Base-by-base conservation (phyloP, 2,113 vertebrate species). In the Hypomesus transpacificus region DNA sequence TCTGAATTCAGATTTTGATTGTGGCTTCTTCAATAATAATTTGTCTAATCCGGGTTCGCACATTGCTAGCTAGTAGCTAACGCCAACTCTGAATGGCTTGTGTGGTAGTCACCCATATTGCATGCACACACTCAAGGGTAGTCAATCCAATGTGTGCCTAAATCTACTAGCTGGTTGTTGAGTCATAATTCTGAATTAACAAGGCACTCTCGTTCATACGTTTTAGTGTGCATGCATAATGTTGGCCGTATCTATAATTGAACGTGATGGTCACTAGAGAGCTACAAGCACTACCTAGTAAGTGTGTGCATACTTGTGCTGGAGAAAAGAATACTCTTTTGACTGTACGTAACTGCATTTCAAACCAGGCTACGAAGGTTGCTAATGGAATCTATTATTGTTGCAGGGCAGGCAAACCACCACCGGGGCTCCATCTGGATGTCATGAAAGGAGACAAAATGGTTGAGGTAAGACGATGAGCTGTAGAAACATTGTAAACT, bases 361-460 rank as follows among this genome's bases (percentile, higher is more conserved):
- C 22, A 68, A n/a, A 68, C 50, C 20, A 63, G 22, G 61, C 1
- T 28, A 31, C 39, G 18, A 31, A 28, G 24, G 24, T 39, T 14
- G 21, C 3, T 24, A 52, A 22, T 51, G 8, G 14, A 50, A 79
- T 34, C 69, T 1, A 71, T 75, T 85, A 88, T 60, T 74, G 82
- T 93, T 91, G 56, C 82, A 99, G 97, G 97, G 97, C 96, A 82
- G 97, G 97, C 18, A 99, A 99, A 75, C 96, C 97, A 11, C 97
- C 97, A 34, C 94, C 94, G 11, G 97, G 97, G 72, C 94, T 99
- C 70, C 97, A 99, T 87, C 83, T 99, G 87, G 97, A 99, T 83
- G 97, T 99, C 71, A 95, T 99, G 84, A 99, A 99, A 89, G 96
- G 96, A 89, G 97, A 99, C 89, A 98, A 99, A 83, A 91, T 99